Base-by-base conservation (phyloP, 2,113 vertebrate genomes). In the Sclerurus mexicanus region DNA sequence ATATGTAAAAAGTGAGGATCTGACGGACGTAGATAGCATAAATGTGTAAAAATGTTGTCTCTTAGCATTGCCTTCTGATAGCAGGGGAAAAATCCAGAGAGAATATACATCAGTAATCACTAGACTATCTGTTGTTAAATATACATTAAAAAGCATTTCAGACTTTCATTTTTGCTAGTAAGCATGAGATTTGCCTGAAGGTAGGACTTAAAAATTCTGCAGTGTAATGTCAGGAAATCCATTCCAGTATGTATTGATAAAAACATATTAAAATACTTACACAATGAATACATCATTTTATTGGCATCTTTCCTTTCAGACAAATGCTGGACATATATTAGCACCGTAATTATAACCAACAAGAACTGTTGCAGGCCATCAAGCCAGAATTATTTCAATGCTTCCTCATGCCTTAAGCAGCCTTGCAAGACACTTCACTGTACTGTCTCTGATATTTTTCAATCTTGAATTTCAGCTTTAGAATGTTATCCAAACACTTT, bases 131-230 rank as follows among this genome's bases (percentile, higher is more conserved):
- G 98, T 98, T 99, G 99, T 99, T 99, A 99, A 99, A 99, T 99
- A 99, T 99, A 99, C 99, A 99, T 99, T 99, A 99, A 99, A 99
- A 99, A 99, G 99, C 98, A 99, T 99, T 99, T 99, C 98, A 98
- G 97, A 98, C 99, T 99, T 99, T 98, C 99, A 99, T 99, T 99
- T 99, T 98, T 98, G 97, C 98, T 98, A 97, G 98, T 97, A 98
- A 98, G 98, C 98, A 98, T 97, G 98, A 98, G 98, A 98, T 99
- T 99, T 98, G 99, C 99, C 99, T 98, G 97, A 97, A 99, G 99
- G 98, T 99, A 99, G 97, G 97, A 98, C 98, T 99, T 99, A 98
- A 98, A 98, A 99, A 99, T 99, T 98, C 98, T 97, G 97, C 98
- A 97, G 89, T 98, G 98, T 98, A 98, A 99, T 98, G 98, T 98